These are phyloP conservation scores for Bucorvus abyssinicus DNA, from an alignment of 2,797 vertebrate genomes.

Conservation along the genomic window DNA sequence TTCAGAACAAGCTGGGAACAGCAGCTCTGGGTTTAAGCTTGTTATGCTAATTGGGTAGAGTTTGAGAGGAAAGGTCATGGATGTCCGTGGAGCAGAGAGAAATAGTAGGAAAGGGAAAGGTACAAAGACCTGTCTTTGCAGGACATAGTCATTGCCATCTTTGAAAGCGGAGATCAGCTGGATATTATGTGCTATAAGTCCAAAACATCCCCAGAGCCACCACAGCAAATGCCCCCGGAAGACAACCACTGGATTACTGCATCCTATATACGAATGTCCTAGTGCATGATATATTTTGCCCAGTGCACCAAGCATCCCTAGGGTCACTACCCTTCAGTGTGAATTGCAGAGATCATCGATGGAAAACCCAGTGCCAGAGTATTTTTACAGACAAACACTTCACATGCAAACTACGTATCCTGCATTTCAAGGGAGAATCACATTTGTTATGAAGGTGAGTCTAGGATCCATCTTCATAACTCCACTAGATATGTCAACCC, in stretches of 20 bases:
- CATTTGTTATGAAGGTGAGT: not conserved
- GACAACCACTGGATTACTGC: not conserved
- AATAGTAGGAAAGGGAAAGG: not conserved
- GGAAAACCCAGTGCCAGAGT: not conserved
- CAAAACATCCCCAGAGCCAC: not conserved
- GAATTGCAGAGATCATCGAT: not conserved
- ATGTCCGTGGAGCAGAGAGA: not conserved
- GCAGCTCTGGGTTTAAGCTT: not conserved
- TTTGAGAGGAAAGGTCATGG: not conserved
- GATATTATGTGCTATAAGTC: not conserved
- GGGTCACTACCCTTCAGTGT: not conserved
- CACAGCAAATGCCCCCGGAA: not conserved
- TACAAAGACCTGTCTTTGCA: not conserved
- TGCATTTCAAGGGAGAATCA: not conserved
- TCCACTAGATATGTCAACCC: not conserved
- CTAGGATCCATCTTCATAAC: not conserved
- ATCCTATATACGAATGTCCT: not conserved
- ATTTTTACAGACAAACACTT: not conserved
- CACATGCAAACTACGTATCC: accelerated
- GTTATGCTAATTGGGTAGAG: not conserved
- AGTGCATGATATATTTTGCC: not conserved
- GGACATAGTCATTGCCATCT: not conserved
- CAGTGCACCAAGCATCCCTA: too few species aligned
- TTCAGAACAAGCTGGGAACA: not conserved
- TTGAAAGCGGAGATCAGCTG: not conserved